These are phyloP conservation scores for Aurelia aurita complex sp. Pacific DNA, from an alignment of 30 jellyfish, hydroid and myxozoan genomes.

Conservation along the genomic window DNA sequence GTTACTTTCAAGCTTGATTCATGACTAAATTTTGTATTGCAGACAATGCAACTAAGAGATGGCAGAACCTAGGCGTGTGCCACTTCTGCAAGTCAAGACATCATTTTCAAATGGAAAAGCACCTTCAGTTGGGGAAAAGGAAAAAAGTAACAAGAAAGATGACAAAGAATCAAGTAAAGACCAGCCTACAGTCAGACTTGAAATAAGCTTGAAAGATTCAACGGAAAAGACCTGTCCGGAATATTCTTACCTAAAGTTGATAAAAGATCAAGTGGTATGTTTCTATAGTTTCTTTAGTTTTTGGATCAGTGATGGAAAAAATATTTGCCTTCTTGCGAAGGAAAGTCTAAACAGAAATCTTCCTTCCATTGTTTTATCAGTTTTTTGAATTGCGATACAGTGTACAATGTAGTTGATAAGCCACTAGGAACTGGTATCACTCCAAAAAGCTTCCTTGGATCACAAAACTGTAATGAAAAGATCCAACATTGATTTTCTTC, in stretches of 20 bases:
- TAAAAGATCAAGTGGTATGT: conserved; percentile 38
- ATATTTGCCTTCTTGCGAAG: too few species aligned
- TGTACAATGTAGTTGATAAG: too few species aligned
- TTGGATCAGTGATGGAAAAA: neutral
- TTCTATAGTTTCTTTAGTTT: neutral
- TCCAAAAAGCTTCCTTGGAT: too few species aligned
- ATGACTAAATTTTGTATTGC: neutral
- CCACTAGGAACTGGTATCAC: too few species aligned
- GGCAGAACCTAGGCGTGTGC: conserved; percentile 83
- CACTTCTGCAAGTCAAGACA: conserved; percentile 46
- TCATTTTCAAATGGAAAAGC: conserved; percentile 17
- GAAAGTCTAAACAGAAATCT: too few species aligned
- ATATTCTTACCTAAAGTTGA: conserved; percentile 42
- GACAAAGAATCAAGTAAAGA: neutral
- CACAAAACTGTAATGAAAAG: too few species aligned
- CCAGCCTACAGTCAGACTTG: conserved; percentile 44
- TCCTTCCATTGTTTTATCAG: too few species aligned
- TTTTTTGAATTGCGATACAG: too few species aligned
- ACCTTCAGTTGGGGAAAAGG: conserved; percentile 12
- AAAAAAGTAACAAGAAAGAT: neutral
- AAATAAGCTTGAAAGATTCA: conserved; percentile 53
- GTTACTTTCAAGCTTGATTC: too few species aligned
- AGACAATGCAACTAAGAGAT: conserved; percentile 30
- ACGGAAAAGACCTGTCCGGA: conserved; percentile 78
- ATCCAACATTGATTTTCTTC: too few species aligned